Evolutionary conservation across 2,797 vertebrate species (phyloP).

Genomic region (Glossophaga mutica): DNA sequence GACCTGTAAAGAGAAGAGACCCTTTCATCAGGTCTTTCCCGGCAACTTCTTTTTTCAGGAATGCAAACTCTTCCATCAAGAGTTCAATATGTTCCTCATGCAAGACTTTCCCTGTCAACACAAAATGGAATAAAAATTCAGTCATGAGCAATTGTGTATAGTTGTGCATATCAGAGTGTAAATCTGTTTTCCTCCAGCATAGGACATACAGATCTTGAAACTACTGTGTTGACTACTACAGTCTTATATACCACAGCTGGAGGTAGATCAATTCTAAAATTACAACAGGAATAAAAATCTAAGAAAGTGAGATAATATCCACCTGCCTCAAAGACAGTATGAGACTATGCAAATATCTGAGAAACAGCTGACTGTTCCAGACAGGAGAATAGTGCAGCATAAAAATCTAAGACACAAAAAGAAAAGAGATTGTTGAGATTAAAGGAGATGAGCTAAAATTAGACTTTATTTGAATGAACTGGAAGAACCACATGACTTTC

Average conservation of each 20-base stretch:
- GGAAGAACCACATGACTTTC: background rate
- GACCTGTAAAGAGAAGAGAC: slow-evolving; percentile 94
- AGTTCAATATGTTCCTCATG: slow-evolving; percentile 96
- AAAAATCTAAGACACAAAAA: background rate
- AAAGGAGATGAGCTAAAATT: background rate
- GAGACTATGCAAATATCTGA: background rate
- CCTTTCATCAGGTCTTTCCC: slow-evolving; percentile 90
- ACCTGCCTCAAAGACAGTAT: background rate
- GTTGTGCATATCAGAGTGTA: background rate
- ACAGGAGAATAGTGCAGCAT: background rate
- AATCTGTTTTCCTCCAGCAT: background rate
- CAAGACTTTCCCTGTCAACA: slow-evolving; percentile 86
- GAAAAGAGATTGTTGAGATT: background rate
- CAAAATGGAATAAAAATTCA: background rate
- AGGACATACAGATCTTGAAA: background rate
- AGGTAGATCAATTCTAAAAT: background rate
- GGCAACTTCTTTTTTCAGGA: slow-evolving; percentile 88
- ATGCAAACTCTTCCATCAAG: slow-evolving; percentile 90
- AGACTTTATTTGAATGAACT: background rate
- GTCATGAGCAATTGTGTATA: background rate
- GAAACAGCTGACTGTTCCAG: background rate
- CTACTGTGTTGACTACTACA: background rate
- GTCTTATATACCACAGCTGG: background rate
- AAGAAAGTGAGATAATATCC: background rate
- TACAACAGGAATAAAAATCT: background rate